A percentile compares a stretch with the other conserved stretches of the same genome.
These are phyloP conservation scores for Podotricha telesiphe DNA, from an alignment of 2,888 invertebrate genomes.

Conservation along the genomic window DNA sequence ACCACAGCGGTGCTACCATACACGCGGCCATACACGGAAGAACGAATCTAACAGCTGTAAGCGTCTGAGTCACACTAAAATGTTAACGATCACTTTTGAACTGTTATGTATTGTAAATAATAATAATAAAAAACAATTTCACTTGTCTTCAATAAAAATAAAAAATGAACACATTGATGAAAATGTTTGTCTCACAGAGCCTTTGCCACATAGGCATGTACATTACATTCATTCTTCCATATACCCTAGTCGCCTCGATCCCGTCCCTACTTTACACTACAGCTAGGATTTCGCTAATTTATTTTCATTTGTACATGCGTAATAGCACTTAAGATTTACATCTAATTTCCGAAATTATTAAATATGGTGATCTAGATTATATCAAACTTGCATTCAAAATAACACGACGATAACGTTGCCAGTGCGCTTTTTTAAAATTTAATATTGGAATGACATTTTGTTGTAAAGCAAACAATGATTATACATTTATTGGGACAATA, in stretches of 20 bases:
- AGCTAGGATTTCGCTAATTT: constrained; percentile 76
- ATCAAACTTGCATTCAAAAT: constrained; percentile 32
- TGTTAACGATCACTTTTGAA: neutral
- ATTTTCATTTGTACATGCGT: constrained; percentile 78
- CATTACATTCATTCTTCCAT: constrained; percentile 23
- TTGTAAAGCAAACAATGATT: neutral
- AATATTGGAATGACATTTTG: constrained; percentile 13
- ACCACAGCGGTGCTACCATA: constrained; percentile 57
- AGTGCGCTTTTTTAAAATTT: constrained; percentile 34
- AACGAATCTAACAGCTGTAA: constrained; percentile 12
- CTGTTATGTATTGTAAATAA: constrained; percentile 10
- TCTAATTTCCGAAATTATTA: constrained; percentile 65
- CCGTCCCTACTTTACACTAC: constrained; percentile 54
- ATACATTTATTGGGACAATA: constrained; percentile 11
- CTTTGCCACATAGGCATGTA: neutral
- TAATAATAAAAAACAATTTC: constrained; percentile 8
- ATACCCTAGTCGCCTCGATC: constrained; percentile 3
- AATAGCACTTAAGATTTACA: constrained; percentile 71
- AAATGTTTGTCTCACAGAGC: neutral
- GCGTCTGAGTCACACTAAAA: neutral
- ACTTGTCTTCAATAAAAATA: neutral
- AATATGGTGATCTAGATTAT: constrained; percentile 74
- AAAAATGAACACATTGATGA: neutral
- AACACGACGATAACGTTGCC: constrained; percentile 31
- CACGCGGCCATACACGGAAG: constrained; percentile 42